phyloP scores from a whole-genome alignment of 2,888 invertebrate genomes.

The Rhagophthalmus giganteus region DNA sequence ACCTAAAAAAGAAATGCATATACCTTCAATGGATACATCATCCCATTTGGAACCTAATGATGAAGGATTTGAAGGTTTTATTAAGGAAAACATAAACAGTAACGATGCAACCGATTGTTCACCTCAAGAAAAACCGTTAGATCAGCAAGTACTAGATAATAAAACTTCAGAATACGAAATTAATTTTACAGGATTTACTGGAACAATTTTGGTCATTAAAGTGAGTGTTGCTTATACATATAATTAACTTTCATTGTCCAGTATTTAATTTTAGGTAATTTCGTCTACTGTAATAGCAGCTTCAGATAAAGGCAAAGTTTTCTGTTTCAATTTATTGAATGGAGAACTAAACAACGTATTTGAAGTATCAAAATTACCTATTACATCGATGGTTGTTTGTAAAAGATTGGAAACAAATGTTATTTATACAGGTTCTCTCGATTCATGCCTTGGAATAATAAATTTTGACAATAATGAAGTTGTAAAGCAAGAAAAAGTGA shows the following conservation, averaged over 20 bases:
- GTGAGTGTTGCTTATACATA: slow-evolving; percentile 30
- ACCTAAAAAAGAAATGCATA: background rate
- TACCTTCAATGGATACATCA: too few species aligned
- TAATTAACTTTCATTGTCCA: too few species aligned
- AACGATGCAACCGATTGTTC: too few species aligned
- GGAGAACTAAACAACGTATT: slow-evolving; percentile 61
- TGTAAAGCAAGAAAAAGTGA: slow-evolving; percentile 59
- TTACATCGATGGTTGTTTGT: slow-evolving; percentile 64
- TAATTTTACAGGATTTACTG: slow-evolving; percentile 35
- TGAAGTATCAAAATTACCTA: slow-evolving; percentile 62
- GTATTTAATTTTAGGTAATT: slow-evolving; percentile 20
- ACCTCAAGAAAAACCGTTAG: too few species aligned
- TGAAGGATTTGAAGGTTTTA: too few species aligned
- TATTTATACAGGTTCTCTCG: slow-evolving; percentile 66
- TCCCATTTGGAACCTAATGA: too few species aligned
- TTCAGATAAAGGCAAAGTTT: slow-evolving; percentile 66
- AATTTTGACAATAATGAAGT: slow-evolving; percentile 62
- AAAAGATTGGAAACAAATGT: slow-evolving; percentile 47
- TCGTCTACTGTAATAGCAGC: slow-evolving; percentile 56
- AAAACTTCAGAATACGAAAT: slow-evolving; percentile 24
- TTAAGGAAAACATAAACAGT: too few species aligned
- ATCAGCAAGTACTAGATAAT: too few species aligned
- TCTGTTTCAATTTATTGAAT: slow-evolving; percentile 60
- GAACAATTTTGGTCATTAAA: slow-evolving; percentile 42
- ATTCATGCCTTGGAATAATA: slow-evolving; percentile 64